Percentiles rank a stretch among this genome's conserved stretches.
phyloP scores from a whole-genome alignment of 2,888 invertebrate genomes.

The Tholera decimalis region DNA sequence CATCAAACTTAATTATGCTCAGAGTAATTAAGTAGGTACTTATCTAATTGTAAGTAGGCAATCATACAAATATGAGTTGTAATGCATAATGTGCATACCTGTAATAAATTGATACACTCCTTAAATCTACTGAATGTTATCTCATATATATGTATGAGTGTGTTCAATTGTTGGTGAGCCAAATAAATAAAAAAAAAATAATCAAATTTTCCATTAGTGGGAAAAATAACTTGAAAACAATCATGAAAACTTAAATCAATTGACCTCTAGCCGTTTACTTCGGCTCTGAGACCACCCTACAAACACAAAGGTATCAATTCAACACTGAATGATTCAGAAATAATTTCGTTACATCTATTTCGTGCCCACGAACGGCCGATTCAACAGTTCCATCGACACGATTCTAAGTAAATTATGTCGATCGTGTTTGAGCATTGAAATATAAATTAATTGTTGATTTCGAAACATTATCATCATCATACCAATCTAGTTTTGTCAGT shows the following conservation, averaged over 20 bases:
- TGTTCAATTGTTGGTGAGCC: too few species aligned
- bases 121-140: too few species aligned
- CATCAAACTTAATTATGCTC: too few species aligned
- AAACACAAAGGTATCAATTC: conserved; percentile 49
- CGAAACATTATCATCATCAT: conserved; percentile 16
- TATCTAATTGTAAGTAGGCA: too few species aligned
- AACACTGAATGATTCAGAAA: conserved; percentile 43
- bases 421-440: conserved; percentile 43
- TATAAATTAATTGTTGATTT: conserved; percentile 47
- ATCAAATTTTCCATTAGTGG: too few species aligned
- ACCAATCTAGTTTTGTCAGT: background rate
- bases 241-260: too few species aligned
- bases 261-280: background rate
- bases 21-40: too few species aligned
- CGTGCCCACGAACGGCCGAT: conserved; percentile 54
- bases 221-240: background rate
- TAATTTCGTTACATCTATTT: conserved; percentile 49
- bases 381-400: conserved; percentile 40
- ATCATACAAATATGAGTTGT: too few species aligned
- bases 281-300: conserved; percentile 24
- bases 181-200: too few species aligned
- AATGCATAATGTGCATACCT: too few species aligned
- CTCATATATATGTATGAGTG: too few species aligned
- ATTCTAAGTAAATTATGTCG: conserved; percentile 42
- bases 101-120: too few species aligned